phyloP scores from a whole-genome alignment of 1,140 invertebrate genomes.

The Drosophila ogumai region DNA sequence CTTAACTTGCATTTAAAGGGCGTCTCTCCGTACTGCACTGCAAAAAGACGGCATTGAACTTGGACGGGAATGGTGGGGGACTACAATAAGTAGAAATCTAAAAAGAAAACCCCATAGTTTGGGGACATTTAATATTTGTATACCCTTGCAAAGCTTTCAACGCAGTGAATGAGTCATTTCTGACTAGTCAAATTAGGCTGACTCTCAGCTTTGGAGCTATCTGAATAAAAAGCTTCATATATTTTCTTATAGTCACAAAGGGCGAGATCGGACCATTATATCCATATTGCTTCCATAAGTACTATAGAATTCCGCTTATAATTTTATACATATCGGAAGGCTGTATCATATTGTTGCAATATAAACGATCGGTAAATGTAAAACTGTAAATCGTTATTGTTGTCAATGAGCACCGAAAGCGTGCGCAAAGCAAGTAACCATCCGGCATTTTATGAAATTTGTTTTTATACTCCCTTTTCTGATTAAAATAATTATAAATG shows the following conservation, averaged over 20 bases:
- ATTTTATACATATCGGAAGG: too few relatives aligned
- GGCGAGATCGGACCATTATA: background rate
- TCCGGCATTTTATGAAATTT: too few relatives aligned
- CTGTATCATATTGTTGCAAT: too few relatives aligned
- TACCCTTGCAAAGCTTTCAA: background rate
- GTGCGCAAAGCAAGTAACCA: too few relatives aligned
- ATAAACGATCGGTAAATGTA: too few relatives aligned
- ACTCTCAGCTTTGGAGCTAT: background rate
- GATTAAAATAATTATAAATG: too few relatives aligned
- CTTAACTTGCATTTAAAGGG: constrained; percentile 77
- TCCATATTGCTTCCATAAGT: background rate
- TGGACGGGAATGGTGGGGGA: constrained; percentile 27
- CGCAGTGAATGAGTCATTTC: background rate
- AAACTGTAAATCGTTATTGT: too few relatives aligned
- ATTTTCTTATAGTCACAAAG: background rate
- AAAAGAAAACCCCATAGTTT: background rate
- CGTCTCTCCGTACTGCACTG: constrained; percentile 53
- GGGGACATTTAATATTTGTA: background rate
- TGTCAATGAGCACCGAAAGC: too few relatives aligned
- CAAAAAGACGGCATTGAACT: constrained; percentile 66
- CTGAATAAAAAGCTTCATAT: background rate
- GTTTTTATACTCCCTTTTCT: too few relatives aligned
- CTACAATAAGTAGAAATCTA: background rate
- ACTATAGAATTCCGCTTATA: too few relatives aligned
- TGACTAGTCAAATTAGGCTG: background rate